phyloP scores from a whole-genome alignment of 2,113 vertebrate genomes.

The Poeciliopsis prolifica region DNA sequence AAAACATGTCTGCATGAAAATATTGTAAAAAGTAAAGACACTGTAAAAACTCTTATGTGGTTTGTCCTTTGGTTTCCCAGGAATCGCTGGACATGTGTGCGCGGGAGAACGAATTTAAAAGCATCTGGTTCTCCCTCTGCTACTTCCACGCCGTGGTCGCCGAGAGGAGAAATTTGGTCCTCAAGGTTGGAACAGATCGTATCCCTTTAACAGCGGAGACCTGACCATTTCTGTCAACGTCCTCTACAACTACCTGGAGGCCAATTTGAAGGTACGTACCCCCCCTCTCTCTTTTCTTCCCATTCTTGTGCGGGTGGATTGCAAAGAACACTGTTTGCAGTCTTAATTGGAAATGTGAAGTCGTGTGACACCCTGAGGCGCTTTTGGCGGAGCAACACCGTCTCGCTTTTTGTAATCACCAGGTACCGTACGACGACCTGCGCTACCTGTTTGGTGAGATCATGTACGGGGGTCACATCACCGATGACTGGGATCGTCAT shows the following conservation, averaged over 20 bases:
- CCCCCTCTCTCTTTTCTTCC: neutral
- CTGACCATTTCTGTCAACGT: constrained; percentile 93
- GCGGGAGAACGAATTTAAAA: constrained; percentile 91
- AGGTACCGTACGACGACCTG: constrained; percentile 94
- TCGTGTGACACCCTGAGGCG: constrained; percentile 21
- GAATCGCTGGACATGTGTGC: constrained; percentile 93
- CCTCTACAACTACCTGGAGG: constrained; percentile 93
- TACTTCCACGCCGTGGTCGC: constrained; percentile 96
- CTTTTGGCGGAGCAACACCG: constrained; percentile 1
- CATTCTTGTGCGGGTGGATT: neutral
- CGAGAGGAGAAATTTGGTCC: constrained; percentile 90
- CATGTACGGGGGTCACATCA: constrained; percentile 97
- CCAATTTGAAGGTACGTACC: constrained; percentile 86
- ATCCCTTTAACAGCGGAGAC: constrained; percentile 93
- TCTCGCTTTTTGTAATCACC: constrained; percentile 21
- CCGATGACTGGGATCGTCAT: constrained; percentile 94
- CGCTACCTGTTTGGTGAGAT: constrained; percentile 97
- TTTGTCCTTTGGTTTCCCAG: constrained; percentile 66
- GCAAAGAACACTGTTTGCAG: constrained; percentile 15
- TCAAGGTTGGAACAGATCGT: constrained; percentile 93
- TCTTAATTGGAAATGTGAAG: constrained; percentile 57
- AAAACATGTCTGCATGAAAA: neutral
- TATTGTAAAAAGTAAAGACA: neutral
- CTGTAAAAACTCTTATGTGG: neutral
- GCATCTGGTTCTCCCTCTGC: constrained; percentile 92